These are phyloP conservation scores for Crossocerus cetratus DNA, from an alignment of 2,888 invertebrate genomes.

Conservation along the genomic window DNA sequence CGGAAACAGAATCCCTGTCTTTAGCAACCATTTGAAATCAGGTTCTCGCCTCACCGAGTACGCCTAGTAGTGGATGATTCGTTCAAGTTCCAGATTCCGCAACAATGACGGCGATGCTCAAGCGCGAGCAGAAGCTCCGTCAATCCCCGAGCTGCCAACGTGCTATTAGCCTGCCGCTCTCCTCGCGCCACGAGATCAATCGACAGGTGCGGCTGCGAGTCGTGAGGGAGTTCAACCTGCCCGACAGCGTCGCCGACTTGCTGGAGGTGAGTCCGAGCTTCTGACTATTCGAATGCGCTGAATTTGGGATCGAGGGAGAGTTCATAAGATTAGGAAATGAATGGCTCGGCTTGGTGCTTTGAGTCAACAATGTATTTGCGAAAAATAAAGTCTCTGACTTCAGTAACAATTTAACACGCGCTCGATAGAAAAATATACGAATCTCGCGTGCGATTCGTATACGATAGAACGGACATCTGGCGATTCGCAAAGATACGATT, in stretches of 20 bases:
- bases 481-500: too few species aligned
- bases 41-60: background rate
- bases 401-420: too few species aligned
- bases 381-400: too few species aligned
- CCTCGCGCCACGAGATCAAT: slow-evolving; percentile 87
- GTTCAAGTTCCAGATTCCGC: slow-evolving; percentile 85
- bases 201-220: slow-evolving; percentile 89
- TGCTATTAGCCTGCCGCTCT: slow-evolving; percentile 86
- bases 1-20: too few species aligned
- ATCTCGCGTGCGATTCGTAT: too few species aligned
- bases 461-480: too few species aligned
- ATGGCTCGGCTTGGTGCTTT: too few species aligned
- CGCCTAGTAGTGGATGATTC: background rate
- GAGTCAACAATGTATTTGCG: too few species aligned
- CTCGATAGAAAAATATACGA: too few species aligned
- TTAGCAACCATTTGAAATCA: background rate
- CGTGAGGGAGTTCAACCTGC: slow-evolving; percentile 95
- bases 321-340: too few species aligned
- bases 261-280: slow-evolving; percentile 78
- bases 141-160: slow-evolving; percentile 88
- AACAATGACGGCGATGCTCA: slow-evolving; percentile 88
- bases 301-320: too few species aligned
- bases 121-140: slow-evolving; percentile 90
- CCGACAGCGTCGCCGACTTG: slow-evolving; percentile 91
- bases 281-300: too few species aligned